Evolutionary conservation across 2,797 vertebrate species (phyloP).

Genomic region (Cacajao melanocephalus): DNA sequence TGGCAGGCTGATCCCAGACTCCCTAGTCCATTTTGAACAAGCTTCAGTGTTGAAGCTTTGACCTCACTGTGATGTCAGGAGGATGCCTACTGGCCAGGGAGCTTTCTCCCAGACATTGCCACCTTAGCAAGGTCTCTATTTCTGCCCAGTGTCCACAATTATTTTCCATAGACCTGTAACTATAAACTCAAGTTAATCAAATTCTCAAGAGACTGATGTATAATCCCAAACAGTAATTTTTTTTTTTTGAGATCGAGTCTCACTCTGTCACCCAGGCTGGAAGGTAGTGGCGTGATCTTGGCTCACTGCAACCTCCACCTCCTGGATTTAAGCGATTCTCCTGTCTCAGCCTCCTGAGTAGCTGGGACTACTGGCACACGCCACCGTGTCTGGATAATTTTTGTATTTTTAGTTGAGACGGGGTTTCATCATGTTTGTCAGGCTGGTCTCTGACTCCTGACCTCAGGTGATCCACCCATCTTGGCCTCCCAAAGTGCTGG

Average conservation of each 20-base stretch:
- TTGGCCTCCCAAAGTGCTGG: background rate
- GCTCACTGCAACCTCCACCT: background rate
- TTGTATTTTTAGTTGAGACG: background rate
- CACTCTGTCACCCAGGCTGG: background rate
- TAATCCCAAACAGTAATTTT: background rate
- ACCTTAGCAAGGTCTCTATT: background rate
- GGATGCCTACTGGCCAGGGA: background rate
- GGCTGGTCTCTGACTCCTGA: background rate
- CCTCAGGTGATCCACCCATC: background rate
- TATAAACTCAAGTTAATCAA: background rate
- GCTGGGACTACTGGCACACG: background rate
- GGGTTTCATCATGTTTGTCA: background rate
- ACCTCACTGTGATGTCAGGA: background rate
- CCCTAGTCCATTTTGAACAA: background rate
- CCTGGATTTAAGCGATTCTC: background rate
- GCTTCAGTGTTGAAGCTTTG: background rate
- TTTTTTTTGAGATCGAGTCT: background rate
- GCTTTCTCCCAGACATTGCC: background rate
- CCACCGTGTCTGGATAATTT: background rate
- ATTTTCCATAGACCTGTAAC: background rate
- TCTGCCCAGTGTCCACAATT: background rate
- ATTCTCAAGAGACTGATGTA: background rate
- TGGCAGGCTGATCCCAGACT: background rate
- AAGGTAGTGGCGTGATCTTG: background rate
- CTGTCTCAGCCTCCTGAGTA: background rate